These are phyloP conservation scores for Halcyon chelicuti DNA, from an alignment of 2,797 vertebrate genomes.

Conservation along the genomic window DNA sequence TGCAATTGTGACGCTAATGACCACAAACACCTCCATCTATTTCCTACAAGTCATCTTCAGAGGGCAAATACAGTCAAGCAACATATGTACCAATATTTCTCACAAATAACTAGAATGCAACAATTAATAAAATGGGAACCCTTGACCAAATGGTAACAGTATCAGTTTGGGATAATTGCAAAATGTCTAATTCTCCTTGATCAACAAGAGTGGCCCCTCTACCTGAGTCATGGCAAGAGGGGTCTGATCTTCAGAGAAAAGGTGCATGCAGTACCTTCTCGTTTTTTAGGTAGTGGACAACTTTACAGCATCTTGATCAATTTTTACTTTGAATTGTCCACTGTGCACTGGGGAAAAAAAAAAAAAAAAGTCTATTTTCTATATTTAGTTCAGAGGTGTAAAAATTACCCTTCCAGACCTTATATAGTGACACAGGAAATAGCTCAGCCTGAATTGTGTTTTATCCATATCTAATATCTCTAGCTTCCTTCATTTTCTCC, in stretches of 20 bases:
- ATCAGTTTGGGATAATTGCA: not conserved
- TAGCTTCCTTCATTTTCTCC: not conserved
- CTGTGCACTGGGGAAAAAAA: not conserved
- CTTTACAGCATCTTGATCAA: not conserved
- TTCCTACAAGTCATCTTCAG: not conserved
- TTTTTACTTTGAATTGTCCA: not conserved
- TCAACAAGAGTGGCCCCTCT: not conserved
- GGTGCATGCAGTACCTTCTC: not conserved
- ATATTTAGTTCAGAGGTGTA: not conserved
- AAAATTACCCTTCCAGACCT: not conserved
- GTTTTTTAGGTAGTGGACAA: not conserved
- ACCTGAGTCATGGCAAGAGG: rapidly evolving
- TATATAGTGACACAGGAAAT: not conserved
- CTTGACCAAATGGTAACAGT: not conserved
- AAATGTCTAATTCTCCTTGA: not conserved
- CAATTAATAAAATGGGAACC: not conserved
- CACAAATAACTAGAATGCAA: not conserved
- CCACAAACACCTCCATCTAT: not conserved
- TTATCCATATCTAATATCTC: not conserved
- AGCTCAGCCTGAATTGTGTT: not conserved
- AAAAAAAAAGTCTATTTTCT: not conserved
- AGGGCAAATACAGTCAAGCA: not conserved
- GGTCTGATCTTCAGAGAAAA: not conserved
- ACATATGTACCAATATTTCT: not conserved
- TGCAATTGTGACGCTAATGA: not conserved